Evolutionary conservation across 2,113 vertebrate genomes (phyloP), one percentile per base, ranked within the genome.

Genomic region (Gadus chalcogrammus): DNA sequence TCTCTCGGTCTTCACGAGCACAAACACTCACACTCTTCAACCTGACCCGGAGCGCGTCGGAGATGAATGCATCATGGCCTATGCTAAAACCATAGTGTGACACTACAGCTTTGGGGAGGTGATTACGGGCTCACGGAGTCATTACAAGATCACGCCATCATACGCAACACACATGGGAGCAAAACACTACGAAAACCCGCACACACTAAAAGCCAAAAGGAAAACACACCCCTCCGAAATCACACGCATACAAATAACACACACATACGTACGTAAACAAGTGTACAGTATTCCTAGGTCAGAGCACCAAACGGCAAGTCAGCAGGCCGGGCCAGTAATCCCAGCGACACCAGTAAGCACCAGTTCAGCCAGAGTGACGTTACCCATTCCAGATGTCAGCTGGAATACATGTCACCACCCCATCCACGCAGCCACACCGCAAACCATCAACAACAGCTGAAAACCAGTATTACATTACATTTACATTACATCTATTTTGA

Each of bases 61-160:
- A 60, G 58, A 61, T 24, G 22, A 61, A 27, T 24, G 15, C 9
- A 62, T 12, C 24, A 28, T 8, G 71, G 65, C 65, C 13, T 22
- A 70, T 65, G 20, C 83, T 80, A 87, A 87, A 88, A 88, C 81
- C 84, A 76, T 81, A 17, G 2, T 31, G 65, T 72, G 42, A 69
- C 67, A 68, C 84, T 48, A 48, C 80, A 84, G 76, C 55, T 68
- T 62, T 69, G 74, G 68, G 78, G 71, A 77, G 76, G 77, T 77
- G 65, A 79, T 79, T 75, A 66, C 75, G 66, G 5, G 35, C 72
- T 63, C 72, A 35, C 58, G 56, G 73, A 68, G 67, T 79, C 86
- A 88, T 83, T 52, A 82, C 68, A 74, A 24, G 77, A 75, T 74
- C 70, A 38, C 70, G 61, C 53, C 72, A 76, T 31, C 60, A 42